These are phyloP conservation scores for Chaetoderma sp. DNA, from an alignment of 2,888 invertebrate genomes.

Conservation along the genomic window DNA sequence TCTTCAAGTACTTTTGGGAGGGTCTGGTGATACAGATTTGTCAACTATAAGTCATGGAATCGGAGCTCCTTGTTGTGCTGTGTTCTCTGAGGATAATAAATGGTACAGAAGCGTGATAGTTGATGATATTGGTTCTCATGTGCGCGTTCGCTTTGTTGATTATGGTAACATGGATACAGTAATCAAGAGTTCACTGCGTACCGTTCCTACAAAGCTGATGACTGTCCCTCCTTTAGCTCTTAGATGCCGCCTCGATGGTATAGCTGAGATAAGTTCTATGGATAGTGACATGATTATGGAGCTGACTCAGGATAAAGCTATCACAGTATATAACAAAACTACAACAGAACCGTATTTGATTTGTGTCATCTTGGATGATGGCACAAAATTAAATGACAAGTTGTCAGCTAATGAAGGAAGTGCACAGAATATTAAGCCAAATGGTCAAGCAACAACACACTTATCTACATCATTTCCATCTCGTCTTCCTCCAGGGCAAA, in stretches of 20 bases:
- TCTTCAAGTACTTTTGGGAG: slow-evolving; percentile 16
- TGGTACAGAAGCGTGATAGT: slow-evolving; percentile 57
- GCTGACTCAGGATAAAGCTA: slow-evolving; percentile 11
- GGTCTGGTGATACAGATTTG: neutral
- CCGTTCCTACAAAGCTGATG: slow-evolving; percentile 44
- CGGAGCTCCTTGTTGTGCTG: slow-evolving; percentile 47
- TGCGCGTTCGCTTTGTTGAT: slow-evolving; percentile 58
- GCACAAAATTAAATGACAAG: too few relatives aligned
- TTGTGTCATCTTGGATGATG: neutral
- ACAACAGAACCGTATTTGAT: neutral
- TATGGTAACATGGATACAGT: slow-evolving; percentile 63
- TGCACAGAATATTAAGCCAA: too few relatives aligned
- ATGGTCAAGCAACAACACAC: too few relatives aligned
- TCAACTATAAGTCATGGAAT: slow-evolving; percentile 15
- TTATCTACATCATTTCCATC: too few relatives aligned
- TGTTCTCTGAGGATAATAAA: slow-evolving; percentile 48
- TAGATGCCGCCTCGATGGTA: slow-evolving; percentile 43
- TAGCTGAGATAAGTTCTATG: neutral
- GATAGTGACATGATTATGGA: slow-evolving; percentile 5
- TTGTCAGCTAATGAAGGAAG: too few relatives aligned
- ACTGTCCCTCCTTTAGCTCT: slow-evolving; percentile 48
- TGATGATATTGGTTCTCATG: slow-evolving; percentile 21
- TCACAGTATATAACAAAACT: slow-evolving; percentile 9
- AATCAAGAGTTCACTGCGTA: slow-evolving; percentile 39
- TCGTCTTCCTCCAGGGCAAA: too few relatives aligned